Percentiles rank a stretch among this genome's conserved stretches.
Conservation (phyloP, 2,888 invertebrate species). For the Salpingus planirostris region DNA sequence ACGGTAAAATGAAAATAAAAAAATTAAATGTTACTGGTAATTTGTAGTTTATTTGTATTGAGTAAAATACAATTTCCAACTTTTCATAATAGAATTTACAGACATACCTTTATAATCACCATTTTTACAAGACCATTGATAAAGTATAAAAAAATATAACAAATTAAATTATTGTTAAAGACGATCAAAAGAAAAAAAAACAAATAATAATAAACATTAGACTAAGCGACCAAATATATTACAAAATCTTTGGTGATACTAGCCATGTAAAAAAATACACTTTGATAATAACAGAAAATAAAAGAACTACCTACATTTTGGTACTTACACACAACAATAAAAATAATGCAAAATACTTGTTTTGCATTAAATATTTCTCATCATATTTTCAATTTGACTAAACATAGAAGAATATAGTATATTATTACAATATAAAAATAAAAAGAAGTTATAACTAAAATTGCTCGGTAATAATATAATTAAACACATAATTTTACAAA, state of each 20-base stretch:
- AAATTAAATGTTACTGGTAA: too few relatives aligned
- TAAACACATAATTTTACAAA: constrained; percentile 8
- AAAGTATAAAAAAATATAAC: constrained; percentile 24
- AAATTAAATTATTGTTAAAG: constrained; percentile 19
- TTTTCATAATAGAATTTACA: constrained; percentile 40
- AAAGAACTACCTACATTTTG: too few relatives aligned
- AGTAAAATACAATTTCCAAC: constrained; percentile 42
- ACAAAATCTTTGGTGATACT: constrained; percentile 43
- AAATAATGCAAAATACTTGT: too few relatives aligned
- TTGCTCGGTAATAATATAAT: too few relatives aligned
- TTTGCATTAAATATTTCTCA: too few relatives aligned
- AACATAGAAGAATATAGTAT: too few relatives aligned
- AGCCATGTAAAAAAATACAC: constrained; percentile 35
- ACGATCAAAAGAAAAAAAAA: constrained; percentile 22
- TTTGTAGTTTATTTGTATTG: constrained; percentile 33
- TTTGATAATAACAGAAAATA: constrained; percentile 23
- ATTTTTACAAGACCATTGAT: constrained; percentile 32
- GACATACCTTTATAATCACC: constrained; percentile 36
- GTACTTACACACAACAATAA: constrained; percentile 30
- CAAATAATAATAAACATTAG: constrained; percentile 22
- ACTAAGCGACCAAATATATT: constrained; percentile 35
- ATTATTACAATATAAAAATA: constrained; percentile 22
- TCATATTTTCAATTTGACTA: too few relatives aligned
- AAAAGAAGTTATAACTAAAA: constrained; percentile 22
- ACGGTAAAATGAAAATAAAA: too few relatives aligned